Evolutionary conservation across 2,888 invertebrate genomes (phyloP).

Genomic region (Thera obeliscata): DNA sequence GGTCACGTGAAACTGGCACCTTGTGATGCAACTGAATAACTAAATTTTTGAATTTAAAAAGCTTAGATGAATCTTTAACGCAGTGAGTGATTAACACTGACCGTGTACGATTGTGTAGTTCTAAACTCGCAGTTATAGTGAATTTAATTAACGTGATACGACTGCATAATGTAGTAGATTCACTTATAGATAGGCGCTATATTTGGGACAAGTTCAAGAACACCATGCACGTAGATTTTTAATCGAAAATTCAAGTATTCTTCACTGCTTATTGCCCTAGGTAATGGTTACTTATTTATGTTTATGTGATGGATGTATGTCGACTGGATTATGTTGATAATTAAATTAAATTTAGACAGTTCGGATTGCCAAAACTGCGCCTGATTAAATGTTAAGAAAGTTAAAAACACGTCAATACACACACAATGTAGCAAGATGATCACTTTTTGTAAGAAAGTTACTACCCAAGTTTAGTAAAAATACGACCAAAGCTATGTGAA

Average conservation of each 20-base stretch:
- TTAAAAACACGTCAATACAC: too few relatives aligned
- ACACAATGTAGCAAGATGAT: too few relatives aligned
- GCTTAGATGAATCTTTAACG: too few relatives aligned
- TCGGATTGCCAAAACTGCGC: too few relatives aligned
- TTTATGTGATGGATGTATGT: not conserved
- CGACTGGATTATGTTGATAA: not conserved
- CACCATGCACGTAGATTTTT: not conserved
- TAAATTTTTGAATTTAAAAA: too few relatives aligned
- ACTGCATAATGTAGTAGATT: not conserved
- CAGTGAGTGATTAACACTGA: too few relatives aligned
- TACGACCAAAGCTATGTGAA: not conserved
- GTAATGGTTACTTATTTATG: slow-evolving; percentile 3
- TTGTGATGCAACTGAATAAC: too few relatives aligned
- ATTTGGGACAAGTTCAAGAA: not conserved
- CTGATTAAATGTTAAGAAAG: too few relatives aligned
- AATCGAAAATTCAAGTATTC: not conserved
- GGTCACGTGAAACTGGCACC: too few relatives aligned
- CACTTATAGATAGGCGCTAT: not conserved
- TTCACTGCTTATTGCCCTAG: slow-evolving; percentile 11
- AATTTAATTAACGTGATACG: slow-evolving; percentile 14
- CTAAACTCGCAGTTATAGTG: not conserved
- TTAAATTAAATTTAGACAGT: not conserved
- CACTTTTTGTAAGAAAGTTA: not conserved
- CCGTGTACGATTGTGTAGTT: too few relatives aligned
- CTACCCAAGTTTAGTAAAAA: slow-evolving; percentile 2